Evolutionary conservation across 2,888 invertebrate genomes (phyloP).

Genomic region (Allophyes oxyacanthae): DNA sequence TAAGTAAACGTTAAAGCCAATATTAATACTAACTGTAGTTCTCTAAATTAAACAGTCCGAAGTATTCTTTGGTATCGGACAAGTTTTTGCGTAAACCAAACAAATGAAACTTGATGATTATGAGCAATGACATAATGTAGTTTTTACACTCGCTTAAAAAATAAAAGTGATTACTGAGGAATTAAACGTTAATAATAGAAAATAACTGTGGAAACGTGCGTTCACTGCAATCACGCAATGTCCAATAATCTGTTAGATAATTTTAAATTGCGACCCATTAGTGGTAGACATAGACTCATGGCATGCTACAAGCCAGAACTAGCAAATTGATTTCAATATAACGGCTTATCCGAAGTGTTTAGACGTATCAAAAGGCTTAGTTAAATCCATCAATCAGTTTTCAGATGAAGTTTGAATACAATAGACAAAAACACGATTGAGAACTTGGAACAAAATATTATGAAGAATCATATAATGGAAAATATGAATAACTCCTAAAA

Average conservation of each 20-base stretch:
- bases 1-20: no score
- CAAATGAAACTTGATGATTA: conserved; percentile 17
- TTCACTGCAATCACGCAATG: conserved; percentile 42
- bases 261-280: conserved; percentile 12
- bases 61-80: not conserved
- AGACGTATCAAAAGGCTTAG: no score
- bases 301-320: no score
- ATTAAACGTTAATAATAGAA: conserved; percentile 43
- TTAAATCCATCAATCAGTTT: no score
- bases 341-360: no score
- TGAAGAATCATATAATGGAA: no score
- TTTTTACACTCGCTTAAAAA: conserved; percentile 21
- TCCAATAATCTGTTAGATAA: conserved; percentile 40
- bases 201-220: conserved; percentile 31
- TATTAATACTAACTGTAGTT: not conserved
- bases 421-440: no score
- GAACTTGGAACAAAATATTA: no score
- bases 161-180: conserved; percentile 38
- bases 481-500: no score
- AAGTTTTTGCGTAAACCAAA: conserved; percentile 5
- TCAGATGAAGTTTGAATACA: no score
- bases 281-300: no score
- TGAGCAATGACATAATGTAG: conserved; percentile 25
- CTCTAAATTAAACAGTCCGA: not conserved
- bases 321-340: no score